Percentiles rank a stretch among this genome's conserved stretches.
Conservation (phyloP, 2,113 vertebrate species). For the Otolemur garnettii region DNA sequence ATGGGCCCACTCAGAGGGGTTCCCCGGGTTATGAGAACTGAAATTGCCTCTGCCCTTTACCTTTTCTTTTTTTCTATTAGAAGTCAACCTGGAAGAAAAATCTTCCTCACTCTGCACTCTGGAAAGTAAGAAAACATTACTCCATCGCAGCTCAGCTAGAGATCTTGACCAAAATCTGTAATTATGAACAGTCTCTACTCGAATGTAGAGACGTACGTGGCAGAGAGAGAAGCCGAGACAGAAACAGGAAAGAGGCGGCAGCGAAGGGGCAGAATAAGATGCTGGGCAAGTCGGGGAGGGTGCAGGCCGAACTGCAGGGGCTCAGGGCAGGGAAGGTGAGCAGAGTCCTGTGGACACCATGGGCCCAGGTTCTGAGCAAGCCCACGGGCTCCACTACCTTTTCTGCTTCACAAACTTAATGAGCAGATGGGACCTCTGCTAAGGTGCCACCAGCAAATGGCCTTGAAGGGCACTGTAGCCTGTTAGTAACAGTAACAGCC, state of each 20-base stretch:
- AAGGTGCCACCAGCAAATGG: background rate
- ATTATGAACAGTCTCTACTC: background rate
- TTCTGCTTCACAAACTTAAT: background rate
- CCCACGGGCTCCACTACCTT: accelerated
- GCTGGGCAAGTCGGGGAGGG: background rate
- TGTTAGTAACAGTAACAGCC: background rate
- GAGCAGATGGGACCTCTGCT: background rate
- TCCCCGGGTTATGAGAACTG: background rate
- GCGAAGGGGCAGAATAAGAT: background rate
- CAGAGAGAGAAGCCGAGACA: background rate
- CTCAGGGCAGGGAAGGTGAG: accelerated
- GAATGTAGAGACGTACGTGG: background rate
- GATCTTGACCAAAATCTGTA: background rate
- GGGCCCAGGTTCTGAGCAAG: background rate
- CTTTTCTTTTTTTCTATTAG: background rate
- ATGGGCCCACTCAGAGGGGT: accelerated
- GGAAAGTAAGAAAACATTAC: constrained; percentile 9
- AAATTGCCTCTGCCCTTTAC: background rate
- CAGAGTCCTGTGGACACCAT: accelerated
- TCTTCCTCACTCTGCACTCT: background rate
- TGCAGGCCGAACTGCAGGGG: accelerated
- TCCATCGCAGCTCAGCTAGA: background rate
- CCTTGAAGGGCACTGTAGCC: background rate
- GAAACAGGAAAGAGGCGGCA: background rate
- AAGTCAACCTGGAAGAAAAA: constrained; percentile 28